Percentiles rank a stretch among this genome's conserved stretches.
phyloP scores from a whole-genome alignment of 2,797 vertebrate species.

The Glossophaga mutica region DNA sequence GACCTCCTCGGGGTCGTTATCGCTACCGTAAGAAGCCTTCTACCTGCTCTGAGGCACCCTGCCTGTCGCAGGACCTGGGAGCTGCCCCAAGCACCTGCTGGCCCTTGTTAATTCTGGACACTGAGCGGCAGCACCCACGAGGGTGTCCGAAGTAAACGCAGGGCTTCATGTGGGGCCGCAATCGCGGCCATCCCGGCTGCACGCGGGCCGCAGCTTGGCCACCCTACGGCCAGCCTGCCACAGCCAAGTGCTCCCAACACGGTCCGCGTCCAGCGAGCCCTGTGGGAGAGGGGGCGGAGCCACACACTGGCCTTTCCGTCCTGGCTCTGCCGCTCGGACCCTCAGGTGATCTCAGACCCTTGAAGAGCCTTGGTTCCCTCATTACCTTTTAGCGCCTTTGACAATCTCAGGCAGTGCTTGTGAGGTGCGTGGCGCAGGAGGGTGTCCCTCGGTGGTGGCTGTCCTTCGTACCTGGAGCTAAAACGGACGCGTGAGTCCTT shows the following conservation, averaged over 20 bases:
- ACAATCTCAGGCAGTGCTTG: neutral
- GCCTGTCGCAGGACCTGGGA: neutral
- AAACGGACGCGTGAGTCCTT: neutral
- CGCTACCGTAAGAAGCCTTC: neutral
- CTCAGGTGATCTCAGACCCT: neutral
- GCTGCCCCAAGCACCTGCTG: neutral
- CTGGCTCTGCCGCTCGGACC: neutral
- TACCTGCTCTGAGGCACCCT: neutral
- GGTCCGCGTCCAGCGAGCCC: neutral
- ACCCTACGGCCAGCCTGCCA: too few relatives aligned
- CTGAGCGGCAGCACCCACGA: neutral
- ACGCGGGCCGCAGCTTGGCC: too few relatives aligned
- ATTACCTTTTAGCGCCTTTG: neutral
- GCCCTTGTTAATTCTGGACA: neutral
- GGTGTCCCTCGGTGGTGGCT: too few relatives aligned
- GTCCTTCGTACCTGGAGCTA: neutral
- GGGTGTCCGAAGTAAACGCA: neutral
- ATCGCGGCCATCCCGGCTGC: too few relatives aligned
- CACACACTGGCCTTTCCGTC: neutral
- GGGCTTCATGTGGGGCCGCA: too few relatives aligned
- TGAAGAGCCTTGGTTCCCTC: neutral
- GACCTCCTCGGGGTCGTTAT: neutral
- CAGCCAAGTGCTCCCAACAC: neutral
- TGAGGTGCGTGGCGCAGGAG: neutral
- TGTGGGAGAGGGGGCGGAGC: neutral